These are phyloP conservation scores for Eupithecia subumbrata DNA, from an alignment of 2,888 invertebrate genomes.

Conservation along the genomic window DNA sequence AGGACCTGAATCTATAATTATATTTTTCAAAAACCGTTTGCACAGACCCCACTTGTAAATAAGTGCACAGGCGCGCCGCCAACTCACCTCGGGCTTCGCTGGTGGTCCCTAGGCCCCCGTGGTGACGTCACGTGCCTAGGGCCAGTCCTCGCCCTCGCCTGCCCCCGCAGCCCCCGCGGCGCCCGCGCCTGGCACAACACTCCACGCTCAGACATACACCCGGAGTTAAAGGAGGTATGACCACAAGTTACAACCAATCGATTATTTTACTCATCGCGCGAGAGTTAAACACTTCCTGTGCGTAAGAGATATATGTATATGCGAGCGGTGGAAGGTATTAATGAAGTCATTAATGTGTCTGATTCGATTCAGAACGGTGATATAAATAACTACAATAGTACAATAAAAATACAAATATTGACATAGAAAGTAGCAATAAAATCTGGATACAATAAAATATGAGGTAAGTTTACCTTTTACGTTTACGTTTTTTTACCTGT, in stretches of 20 bases:
- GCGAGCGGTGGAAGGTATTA: not conserved
- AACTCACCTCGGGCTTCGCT: conserved; percentile 9
- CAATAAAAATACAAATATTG: no score
- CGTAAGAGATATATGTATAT: not conserved
- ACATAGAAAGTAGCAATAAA: no score
- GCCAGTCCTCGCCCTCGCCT: conserved; percentile 24
- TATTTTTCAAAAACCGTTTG: not conserved
- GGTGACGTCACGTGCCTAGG: conserved; percentile 28
- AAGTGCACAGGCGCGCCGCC: conserved; percentile 20
- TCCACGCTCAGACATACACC: conserved; percentile 27
- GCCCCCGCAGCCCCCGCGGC: conserved; percentile 34
- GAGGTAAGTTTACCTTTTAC: no score
- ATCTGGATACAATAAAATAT: no score
- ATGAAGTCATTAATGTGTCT: no score
- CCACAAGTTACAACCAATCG: not conserved
- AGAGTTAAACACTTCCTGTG: not conserved
- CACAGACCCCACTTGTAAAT: not conserved
- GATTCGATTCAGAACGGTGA: no score
- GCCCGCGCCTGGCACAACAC: conserved; percentile 46
- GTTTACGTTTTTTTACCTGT: no score
- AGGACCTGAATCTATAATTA: not conserved
- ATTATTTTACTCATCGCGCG: not conserved
- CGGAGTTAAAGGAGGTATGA: not conserved
- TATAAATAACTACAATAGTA: no score
- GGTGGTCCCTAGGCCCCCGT: not conserved